Percentiles rank a stretch among this genome's conserved stretches.
These are phyloP conservation scores for Anomalospiza imberbis DNA, from an alignment of 2,797 vertebrate species.

Conservation along the genomic window DNA sequence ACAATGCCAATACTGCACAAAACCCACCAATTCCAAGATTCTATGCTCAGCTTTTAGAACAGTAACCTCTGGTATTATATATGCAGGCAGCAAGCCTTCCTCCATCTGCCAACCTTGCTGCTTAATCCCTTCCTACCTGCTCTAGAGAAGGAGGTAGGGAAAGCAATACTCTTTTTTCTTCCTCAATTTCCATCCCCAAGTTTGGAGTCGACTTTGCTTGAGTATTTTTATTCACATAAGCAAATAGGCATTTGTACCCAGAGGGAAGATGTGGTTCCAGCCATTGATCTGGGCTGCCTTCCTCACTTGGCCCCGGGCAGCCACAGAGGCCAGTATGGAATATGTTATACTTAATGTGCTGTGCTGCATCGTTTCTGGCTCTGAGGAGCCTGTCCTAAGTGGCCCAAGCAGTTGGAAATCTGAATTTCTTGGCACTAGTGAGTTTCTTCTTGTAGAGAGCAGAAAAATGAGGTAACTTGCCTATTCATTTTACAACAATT, in stretches of 20 bases:
- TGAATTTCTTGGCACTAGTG: background rate
- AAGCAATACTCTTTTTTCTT: background rate
- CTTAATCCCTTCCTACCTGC: background rate
- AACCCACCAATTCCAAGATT: background rate
- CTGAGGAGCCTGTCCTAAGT: background rate
- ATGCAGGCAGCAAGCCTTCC: background rate
- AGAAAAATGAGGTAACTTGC: background rate
- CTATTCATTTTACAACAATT: background rate
- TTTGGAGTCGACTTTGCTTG: background rate
- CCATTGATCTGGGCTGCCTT: background rate
- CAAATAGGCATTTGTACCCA: background rate
- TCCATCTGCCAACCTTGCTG: background rate
- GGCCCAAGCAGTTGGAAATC: background rate
- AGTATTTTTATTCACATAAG: background rate
- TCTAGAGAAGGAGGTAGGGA: background rate
- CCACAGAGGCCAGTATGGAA: background rate
- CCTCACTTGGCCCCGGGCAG: background rate
- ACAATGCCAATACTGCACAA: background rate
- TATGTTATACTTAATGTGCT: background rate
- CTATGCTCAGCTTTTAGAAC: background rate
- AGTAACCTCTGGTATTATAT: background rate
- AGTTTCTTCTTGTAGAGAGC: background rate
- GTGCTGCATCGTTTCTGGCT: rapidly evolving
- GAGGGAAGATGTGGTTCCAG: background rate
- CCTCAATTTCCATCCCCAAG: background rate